Evolutionary conservation across 2,888 invertebrate genomes (phyloP), one percentile per base, ranked within the genome.

Genomic region (Dioctria linearis): DNA sequence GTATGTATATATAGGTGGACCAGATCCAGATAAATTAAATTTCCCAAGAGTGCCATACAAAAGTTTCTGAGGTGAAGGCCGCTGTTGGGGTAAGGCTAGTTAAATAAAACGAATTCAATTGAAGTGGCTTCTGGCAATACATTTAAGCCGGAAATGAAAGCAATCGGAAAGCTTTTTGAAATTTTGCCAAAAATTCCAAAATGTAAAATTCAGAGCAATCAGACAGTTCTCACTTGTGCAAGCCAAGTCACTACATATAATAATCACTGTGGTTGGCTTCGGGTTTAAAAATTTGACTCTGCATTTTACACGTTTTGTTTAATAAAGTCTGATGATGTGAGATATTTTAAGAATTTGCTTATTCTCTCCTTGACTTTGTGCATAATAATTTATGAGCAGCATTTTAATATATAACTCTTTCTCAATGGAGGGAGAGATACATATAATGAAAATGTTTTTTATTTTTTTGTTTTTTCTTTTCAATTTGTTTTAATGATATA

Each of bases 181-280:
- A 9, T 65, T 37, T 65, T 65, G 65, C 65, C 65, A 65, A 65
- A 25, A 5, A 65, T 65, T 40, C 42, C 42, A 40, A 4, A 65
- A 9, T 5, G 8, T 65, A 11, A 40, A 40, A 46, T 46, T 46
- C 49, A 46, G 49, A 46, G 49, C 49, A 46, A 46, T 6, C 6
- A 46, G 49, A 46, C 5, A 46, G 9, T 46, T 46, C 49, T 46
- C 49, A 46, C 49, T 46, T 46, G 6, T 46, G 49, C 9, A 46
- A 46, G 9, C 6, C 49, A 46, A 46, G 5, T 25, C 25, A 25
- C 25, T 25, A 25, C 25, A 25, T 25, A 25, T 46, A 46, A 46
- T 6, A 46, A 46, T 46, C 49, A 9, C 49, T 46, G 5, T 9
- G 49, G 5, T 9, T 46, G 49, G 49, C 2, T 46, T 5, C 9